Conservation (phyloP, 2,888 invertebrate genomes). For the Cyaniris semiargus region DNA sequence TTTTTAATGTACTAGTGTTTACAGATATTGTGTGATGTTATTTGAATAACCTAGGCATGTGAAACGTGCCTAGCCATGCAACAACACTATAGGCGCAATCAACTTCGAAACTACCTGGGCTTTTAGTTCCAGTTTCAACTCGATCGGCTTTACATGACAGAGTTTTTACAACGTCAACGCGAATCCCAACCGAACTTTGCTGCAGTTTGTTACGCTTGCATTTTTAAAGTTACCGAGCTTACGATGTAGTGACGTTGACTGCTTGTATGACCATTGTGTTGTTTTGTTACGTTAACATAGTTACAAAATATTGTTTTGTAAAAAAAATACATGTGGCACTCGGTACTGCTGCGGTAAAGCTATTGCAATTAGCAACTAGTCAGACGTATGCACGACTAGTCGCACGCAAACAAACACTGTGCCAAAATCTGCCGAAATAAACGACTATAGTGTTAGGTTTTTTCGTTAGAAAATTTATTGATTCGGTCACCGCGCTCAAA, state of each 20-base stretch:
- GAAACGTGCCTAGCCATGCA: neutral
- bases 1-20: too few species aligned
- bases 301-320: too few species aligned
- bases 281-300: neutral
- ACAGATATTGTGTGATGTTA: too few species aligned
- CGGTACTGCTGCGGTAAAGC: too few species aligned
- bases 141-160: conserved; percentile 7
- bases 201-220: conserved; percentile 15
- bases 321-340: too few species aligned
- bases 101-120: conserved; percentile 4
- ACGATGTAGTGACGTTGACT: neutral
- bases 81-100: conserved; percentile 8
- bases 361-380: too few species aligned
- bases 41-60: neutral
- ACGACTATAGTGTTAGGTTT: too few species aligned
- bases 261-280: neutral
- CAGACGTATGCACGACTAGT: too few species aligned
- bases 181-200: neutral
- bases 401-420: too few species aligned
- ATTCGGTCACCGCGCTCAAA: too few species aligned
- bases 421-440: too few species aligned
- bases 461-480: too few species aligned
- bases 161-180: conserved; percentile 16
- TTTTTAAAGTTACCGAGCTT: conserved; percentile 17
- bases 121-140: conserved; percentile 13